Evolutionary conservation across 2,888 invertebrate genomes (phyloP).

Genomic region (Dryococelus australis): DNA sequence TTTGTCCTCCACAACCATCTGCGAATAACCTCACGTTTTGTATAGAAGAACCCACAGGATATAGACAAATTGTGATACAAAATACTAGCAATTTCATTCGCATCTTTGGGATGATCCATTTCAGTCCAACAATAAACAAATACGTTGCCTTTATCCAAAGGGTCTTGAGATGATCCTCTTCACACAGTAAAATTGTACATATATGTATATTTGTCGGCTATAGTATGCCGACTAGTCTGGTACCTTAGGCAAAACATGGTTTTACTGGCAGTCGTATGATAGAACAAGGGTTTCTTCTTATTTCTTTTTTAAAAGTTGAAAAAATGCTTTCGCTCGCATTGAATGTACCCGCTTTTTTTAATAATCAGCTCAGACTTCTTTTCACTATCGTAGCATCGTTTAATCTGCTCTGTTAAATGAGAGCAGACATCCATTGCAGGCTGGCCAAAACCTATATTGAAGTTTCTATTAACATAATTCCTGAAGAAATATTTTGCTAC

Average conservation of each 20-base stretch:
- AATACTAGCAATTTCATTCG: constrained; percentile 34
- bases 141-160: constrained; percentile 12
- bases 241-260: constrained; percentile 26
- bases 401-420: background rate
- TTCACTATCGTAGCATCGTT: background rate
- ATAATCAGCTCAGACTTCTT: constrained; percentile 7
- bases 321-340: constrained; percentile 30
- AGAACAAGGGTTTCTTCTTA: background rate
- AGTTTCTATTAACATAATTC: background rate
- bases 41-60: background rate
- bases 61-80: constrained; percentile 25
- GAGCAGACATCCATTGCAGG: constrained; percentile 18
- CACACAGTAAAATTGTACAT: constrained; percentile 29
- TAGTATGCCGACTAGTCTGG: constrained; percentile 27
- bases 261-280: constrained; percentile 32
- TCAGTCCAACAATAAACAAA: constrained; percentile 31
- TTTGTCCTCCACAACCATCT: constrained; percentile 33
- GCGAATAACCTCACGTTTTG: background rate
- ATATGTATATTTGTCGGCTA: constrained; percentile 28
- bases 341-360: constrained; percentile 28
- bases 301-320: constrained; percentile 29
- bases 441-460: constrained; percentile 20
- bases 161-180: constrained; percentile 18
- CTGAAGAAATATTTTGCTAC: background rate
- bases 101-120: constrained; percentile 28